Base-by-base conservation (phyloP, 2,888 invertebrate species). In the Strigamia transsilvanica region DNA sequence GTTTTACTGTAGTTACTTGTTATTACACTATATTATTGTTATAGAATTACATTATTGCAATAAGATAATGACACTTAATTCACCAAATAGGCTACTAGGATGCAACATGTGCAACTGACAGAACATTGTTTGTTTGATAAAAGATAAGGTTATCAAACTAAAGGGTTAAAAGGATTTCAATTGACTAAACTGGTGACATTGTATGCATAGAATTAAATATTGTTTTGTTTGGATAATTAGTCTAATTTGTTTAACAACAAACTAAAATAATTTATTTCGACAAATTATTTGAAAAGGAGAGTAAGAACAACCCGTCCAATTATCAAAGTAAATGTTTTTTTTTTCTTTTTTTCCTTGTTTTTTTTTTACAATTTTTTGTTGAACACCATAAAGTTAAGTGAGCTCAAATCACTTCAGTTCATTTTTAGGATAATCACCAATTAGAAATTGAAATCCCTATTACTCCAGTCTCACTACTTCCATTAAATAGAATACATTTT, bases 1-100 rank as follows among this genome's bases (percentile, higher is more conserved):
- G 27, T 73, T 73, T 73, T 73, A 73, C 12, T 56, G 56, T 32
- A 66, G 9, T 73, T 73, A 73, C 56, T 56, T 18, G 56, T 56
- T 56, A 56, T 18, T 56, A 56, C 56, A 21, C 13, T 32, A 73
- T 73, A 73, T 73, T 73, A 73, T 73, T 73, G 73, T 73, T 73
- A 73, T 73, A 73, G 23, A 32, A 73, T n/a, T 3, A 73, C 73
- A 32, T 73, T 73, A 73, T 73, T 73, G 73, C 73, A 27, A 73
- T 73, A 73, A 73, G 73, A 73, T 73, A 73, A 32, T 73, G 73
- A 73, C 73, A 73, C 73, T 73, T 73, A 73, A 32, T 73, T 73
- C 73, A 73, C 73, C 73, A 73, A 73, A n/a, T 73, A 10, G 73
- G 73, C 73, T 73, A 73, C 73, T 73, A 73, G 73, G 73, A 27